phyloP scores from a whole-genome alignment of 2,797 vertebrate species.

The Allobates femoralis region DNA sequence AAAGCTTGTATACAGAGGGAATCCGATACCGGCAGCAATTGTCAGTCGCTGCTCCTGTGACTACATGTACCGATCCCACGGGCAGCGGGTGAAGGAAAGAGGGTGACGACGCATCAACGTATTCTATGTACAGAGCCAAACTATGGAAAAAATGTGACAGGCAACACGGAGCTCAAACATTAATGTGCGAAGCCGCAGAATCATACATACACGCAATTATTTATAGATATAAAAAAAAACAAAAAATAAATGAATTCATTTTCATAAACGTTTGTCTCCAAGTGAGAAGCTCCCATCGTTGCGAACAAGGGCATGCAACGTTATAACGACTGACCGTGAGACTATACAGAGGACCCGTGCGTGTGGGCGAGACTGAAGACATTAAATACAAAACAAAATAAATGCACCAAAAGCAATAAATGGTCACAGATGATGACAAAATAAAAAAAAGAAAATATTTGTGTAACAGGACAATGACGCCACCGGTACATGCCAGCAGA shows the following conservation, averaged over 20 bases:
- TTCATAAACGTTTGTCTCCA: background rate
- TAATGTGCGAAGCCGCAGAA: conserved; percentile 75
- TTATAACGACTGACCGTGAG: conserved; percentile 68
- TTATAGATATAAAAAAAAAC: conserved; percentile 73
- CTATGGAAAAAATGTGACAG: conserved; percentile 70
- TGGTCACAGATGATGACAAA: conserved; percentile 63
- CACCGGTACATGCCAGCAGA: conserved; percentile 36
- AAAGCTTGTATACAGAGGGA: conserved; percentile 92
- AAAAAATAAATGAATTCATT: conserved; percentile 57
- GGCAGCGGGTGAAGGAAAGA: background rate
- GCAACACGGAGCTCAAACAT: conserved; percentile 67
- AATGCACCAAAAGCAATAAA: conserved; percentile 70
- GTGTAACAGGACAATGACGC: conserved; percentile 41
- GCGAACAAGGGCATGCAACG: conserved; percentile 76
- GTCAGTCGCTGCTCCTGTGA: conserved; percentile 71
- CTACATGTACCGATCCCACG: conserved; percentile 6
- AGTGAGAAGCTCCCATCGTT: conserved; percentile 69
- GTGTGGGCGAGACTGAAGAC: conserved; percentile 65
- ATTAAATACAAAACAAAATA: conserved; percentile 57
- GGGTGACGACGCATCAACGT: conserved; percentile 64
- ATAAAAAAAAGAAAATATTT: conserved; percentile 34
- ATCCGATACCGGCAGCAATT: conserved; percentile 87
- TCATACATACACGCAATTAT: conserved; percentile 51
- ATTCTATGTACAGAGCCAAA: conserved; percentile 78
- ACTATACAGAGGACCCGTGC: conserved; percentile 69